A percentile compares a stretch with the other conserved stretches of the same genome.
These are phyloP conservation scores for Tuberolachnus salignus DNA, from an alignment of 2,888 invertebrate species.

Conservation along the genomic window DNA sequence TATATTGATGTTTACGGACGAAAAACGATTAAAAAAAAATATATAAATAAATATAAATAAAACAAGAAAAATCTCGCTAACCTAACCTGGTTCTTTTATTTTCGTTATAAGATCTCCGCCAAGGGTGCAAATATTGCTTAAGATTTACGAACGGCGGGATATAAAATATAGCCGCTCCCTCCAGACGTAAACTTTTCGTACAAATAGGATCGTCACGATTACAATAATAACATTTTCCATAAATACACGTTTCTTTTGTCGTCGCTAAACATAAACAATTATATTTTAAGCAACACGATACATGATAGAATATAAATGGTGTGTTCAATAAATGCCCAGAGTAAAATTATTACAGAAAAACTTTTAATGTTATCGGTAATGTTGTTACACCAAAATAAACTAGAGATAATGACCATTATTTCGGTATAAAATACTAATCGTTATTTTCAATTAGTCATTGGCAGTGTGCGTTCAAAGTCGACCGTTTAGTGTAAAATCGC, in stretches of 20 bases:
- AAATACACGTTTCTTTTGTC: slow-evolving; percentile 77
- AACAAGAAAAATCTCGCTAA: too few species aligned
- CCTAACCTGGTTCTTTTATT: slow-evolving; percentile 69
- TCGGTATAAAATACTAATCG: too few species aligned
- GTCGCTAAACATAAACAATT: slow-evolving; percentile 58
- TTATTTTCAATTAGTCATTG: too few species aligned
- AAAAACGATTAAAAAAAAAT: too few species aligned
- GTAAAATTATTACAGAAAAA: too few species aligned
- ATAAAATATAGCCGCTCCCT: slow-evolving; percentile 85
- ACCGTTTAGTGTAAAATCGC: too few species aligned
- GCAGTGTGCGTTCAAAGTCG: too few species aligned
- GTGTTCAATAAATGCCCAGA: too few species aligned
- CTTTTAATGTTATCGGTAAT: too few species aligned
- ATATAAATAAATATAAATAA: background rate
- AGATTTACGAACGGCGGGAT: slow-evolving; percentile 72
- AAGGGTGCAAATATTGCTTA: slow-evolving; percentile 78
- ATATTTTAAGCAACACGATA: slow-evolving; percentile 34
- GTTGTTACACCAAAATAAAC: too few species aligned
- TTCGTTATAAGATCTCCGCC: slow-evolving; percentile 85
- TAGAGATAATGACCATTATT: too few species aligned
- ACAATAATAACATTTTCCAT: slow-evolving; percentile 90
- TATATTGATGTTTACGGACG: too few species aligned
- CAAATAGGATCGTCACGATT: slow-evolving; percentile 83
- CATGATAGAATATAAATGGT: background rate
- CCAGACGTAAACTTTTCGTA: slow-evolving; percentile 75